phyloP scores from a whole-genome alignment of 1,140 invertebrate species.

The Halyomorpha halys region DNA sequence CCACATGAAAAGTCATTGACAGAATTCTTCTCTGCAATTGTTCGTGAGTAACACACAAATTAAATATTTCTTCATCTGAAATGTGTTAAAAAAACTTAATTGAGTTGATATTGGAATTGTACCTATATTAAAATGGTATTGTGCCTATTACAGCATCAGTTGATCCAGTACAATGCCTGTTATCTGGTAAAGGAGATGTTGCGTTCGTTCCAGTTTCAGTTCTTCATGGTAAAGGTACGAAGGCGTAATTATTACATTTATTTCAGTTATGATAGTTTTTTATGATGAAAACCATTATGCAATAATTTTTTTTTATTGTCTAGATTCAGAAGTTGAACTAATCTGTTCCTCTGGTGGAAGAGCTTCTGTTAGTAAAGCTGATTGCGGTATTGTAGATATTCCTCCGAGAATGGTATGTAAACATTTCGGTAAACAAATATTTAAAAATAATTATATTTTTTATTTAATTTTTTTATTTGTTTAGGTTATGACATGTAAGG shows the following conservation, averaged over 20 bases:
- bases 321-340: constrained; percentile 8
- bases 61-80: too few species aligned
- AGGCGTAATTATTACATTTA: constrained; percentile 10
- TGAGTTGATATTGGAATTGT: background rate
- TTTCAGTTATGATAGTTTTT: too few species aligned
- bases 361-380: background rate
- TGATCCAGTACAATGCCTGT: constrained; percentile 44
- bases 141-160: constrained; percentile 30
- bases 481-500: constrained; percentile 40
- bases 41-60: constrained; percentile 25
- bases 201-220: constrained; percentile 43
- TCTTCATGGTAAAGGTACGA: constrained; percentile 19
- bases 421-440: background rate
- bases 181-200: constrained; percentile 49
- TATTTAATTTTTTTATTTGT: constrained; percentile 21
- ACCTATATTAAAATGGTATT: too few species aligned
- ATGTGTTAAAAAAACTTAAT: too few species aligned
- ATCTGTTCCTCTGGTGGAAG: constrained; percentile 1
- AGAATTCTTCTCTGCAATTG: constrained; percentile 40
- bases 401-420: constrained; percentile 8
- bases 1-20: constrained; percentile 38
- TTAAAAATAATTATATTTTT: background rate
- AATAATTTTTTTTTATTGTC: background rate
- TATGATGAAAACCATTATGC: too few species aligned
- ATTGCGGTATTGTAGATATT: constrained; percentile 6